These are phyloP conservation scores for Cotesia glomerata DNA, from an alignment of 1,140 invertebrate genomes.

Conservation along the genomic window DNA sequence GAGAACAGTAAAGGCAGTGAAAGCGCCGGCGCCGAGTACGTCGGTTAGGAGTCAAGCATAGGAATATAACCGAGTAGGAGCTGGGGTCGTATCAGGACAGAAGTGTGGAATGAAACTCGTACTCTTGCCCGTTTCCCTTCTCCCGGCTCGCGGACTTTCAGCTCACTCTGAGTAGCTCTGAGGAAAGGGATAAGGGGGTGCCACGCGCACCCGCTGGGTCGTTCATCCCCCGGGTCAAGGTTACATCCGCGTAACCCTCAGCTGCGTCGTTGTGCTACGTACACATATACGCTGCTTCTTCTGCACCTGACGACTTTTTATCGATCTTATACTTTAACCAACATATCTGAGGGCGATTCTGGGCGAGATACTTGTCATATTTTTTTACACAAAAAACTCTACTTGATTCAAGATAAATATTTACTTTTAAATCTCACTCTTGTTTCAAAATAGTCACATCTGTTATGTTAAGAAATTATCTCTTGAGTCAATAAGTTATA, in stretches of 20 bases:
- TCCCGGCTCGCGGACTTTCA: constrained; percentile 16
- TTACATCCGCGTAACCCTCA: constrained; percentile 47
- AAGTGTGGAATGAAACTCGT: constrained; percentile 23
- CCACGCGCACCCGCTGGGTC: constrained; percentile 51
- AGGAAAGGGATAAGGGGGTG: constrained; percentile 36
- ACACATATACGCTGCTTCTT: not conserved
- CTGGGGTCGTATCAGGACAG: constrained; percentile 24
- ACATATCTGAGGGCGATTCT: too few species aligned
- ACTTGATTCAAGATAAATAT: too few species aligned
- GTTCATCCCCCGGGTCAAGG: constrained; percentile 61
- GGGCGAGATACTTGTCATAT: too few species aligned
- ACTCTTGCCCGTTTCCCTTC: not conserved
- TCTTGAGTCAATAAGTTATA: too few species aligned
- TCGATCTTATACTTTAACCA: not conserved
- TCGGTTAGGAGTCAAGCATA: constrained; percentile 7
- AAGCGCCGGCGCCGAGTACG: constrained; percentile 29
- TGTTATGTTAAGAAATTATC: too few species aligned
- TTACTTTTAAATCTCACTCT: too few species aligned
- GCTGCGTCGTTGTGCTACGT: constrained; percentile 16
- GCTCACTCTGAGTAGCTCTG: constrained; percentile 6
- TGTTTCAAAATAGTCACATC: too few species aligned
- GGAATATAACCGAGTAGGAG: constrained; percentile 10
- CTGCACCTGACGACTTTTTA: not conserved
- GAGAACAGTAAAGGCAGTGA: constrained; percentile 23
- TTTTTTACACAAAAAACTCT: too few species aligned